Evolutionary conservation across 2,113 vertebrate species (phyloP).

Genomic region (cattle (Bos taurus)): DNA sequence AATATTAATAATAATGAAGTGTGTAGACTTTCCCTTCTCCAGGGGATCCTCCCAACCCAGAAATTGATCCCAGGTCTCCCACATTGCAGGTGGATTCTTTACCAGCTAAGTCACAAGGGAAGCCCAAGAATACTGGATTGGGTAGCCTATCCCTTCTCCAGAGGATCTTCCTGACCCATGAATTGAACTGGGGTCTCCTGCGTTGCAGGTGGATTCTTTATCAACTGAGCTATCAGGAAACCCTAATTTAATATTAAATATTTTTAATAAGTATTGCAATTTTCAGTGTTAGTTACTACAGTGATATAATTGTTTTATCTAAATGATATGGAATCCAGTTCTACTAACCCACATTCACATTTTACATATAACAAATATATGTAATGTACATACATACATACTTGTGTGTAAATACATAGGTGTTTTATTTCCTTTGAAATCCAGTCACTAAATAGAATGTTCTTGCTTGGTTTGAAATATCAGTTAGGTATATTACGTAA

Average conservation of each 20-base stretch:
- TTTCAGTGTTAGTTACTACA: neutral
- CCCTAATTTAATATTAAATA: neutral
- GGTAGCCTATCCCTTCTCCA: no score
- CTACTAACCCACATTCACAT: neutral
- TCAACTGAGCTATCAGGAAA: neutral
- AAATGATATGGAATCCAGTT: neutral
- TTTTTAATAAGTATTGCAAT: neutral
- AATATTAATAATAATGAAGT: neutral
- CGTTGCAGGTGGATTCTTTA: neutral
- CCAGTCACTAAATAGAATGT: neutral
- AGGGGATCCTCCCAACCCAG: no score
- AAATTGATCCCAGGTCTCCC: no score
- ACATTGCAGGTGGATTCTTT: no score
- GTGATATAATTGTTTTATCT: neutral
- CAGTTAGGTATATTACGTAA: neutral
- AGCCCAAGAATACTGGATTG: no score
- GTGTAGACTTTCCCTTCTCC: neutral
- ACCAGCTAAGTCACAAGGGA: no score
- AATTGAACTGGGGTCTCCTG: neutral
- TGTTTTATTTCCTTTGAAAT: neutral
- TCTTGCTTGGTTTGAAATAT: neutral
- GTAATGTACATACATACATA: neutral
- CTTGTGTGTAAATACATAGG: neutral
- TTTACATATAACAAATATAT: neutral
- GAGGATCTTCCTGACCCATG: neutral